phyloP scores from a whole-genome alignment of 2,797 vertebrate genomes.

The Chanos chanos region DNA sequence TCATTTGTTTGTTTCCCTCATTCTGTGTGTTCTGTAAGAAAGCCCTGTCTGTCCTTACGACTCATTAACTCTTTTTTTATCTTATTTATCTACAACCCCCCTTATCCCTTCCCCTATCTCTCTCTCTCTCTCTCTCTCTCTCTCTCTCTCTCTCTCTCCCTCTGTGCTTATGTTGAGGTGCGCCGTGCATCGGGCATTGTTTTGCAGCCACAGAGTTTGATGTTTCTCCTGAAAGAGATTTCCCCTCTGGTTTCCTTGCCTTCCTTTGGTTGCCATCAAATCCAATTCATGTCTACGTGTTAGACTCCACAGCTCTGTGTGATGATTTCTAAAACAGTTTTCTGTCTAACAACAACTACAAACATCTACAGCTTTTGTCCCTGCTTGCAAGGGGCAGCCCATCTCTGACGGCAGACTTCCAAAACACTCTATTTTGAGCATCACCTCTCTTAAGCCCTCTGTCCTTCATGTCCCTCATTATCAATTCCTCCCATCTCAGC shows the following conservation, averaged over 20 bases:
- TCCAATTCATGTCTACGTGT: constrained; percentile 13
- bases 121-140: too few relatives aligned
- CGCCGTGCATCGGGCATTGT: constrained; percentile 55
- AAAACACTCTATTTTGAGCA: too few relatives aligned
- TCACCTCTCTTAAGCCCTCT: too few relatives aligned
- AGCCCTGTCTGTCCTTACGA: constrained; percentile 73
- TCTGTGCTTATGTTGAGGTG: constrained; percentile 40
- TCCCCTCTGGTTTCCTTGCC: constrained; percentile 30
- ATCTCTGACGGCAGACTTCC: too few relatives aligned
- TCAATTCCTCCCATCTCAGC: too few relatives aligned
- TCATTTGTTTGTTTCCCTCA: constrained; percentile 70
- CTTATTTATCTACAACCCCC: constrained; percentile 76
- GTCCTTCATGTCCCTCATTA: too few relatives aligned
- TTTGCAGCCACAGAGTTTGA: constrained; percentile 40
- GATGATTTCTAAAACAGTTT: too few relatives aligned
- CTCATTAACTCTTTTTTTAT: constrained; percentile 77
- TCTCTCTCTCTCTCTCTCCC: constrained; percentile 48
- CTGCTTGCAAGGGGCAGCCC: too few relatives aligned
- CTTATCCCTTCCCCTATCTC: constrained; percentile 77
- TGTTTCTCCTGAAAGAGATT: constrained; percentile 35
- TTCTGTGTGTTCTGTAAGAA: constrained; percentile 67
- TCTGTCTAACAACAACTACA: too few relatives aligned
- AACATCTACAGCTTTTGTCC: too few relatives aligned
- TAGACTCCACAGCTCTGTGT: not conserved
- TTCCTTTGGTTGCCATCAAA: constrained; percentile 20